Conservation (phyloP, 1,140 invertebrate species). For the Sinonovacula constricta region DNA sequence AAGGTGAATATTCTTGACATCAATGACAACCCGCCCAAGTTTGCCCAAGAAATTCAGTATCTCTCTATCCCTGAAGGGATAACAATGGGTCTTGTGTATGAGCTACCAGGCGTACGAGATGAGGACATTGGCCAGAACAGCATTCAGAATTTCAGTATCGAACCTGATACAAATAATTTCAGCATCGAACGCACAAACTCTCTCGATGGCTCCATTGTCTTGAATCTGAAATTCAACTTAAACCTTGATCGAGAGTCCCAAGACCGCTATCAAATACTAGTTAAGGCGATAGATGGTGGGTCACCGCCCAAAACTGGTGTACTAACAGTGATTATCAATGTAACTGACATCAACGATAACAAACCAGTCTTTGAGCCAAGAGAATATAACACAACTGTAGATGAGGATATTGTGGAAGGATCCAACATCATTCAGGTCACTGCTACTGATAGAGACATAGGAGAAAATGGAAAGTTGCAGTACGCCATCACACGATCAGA, state of each 20-base stretch:
- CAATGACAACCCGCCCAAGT: slow-evolving; percentile 74
- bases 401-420: slow-evolving; percentile 81
- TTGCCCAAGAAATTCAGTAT: slow-evolving; percentile 55
- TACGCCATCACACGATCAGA: slow-evolving; percentile 22
- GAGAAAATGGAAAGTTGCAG: slow-evolving; percentile 64
- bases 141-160: slow-evolving; percentile 59
- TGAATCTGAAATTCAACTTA: slow-evolving; percentile 81
- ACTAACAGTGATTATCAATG: slow-evolving; percentile 85
- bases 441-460: slow-evolving; percentile 70
- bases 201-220: slow-evolving; percentile 42
- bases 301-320: slow-evolving; percentile 51
- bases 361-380: slow-evolving; percentile 85
- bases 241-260: slow-evolving; percentile 80
- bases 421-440: slow-evolving; percentile 56
- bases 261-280: slow-evolving; percentile 54
- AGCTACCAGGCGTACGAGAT: slow-evolving; percentile 64
- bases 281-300: slow-evolving; percentile 53
- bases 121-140: slow-evolving; percentile 64
- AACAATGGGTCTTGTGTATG: slow-evolving; percentile 47
- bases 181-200: slow-evolving; percentile 38
- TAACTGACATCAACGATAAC: slow-evolving; percentile 96
- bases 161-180: slow-evolving; percentile 54
- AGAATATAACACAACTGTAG: slow-evolving; percentile 80
- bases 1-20: slow-evolving; percentile 65
- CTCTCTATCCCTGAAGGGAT: slow-evolving; percentile 66